phyloP scores from a whole-genome alignment of 2,888 invertebrate species.

The Ypsolopha scabrella region DNA sequence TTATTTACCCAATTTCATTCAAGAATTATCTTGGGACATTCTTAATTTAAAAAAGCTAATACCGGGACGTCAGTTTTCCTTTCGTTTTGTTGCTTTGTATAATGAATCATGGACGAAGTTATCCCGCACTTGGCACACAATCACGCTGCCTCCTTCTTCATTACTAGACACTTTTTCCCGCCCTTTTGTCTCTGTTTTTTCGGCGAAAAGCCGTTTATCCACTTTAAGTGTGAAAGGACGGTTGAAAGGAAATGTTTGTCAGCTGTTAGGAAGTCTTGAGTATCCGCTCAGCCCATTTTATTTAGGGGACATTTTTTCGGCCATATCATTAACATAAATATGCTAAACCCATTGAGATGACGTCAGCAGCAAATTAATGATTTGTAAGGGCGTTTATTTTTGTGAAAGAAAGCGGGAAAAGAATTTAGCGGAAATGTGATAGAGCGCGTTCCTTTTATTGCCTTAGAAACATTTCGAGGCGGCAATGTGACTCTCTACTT shows the following conservation, averaged over 20 bases:
- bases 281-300: conserved; percentile 5
- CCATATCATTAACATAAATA: conserved; percentile 7
- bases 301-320: conserved; percentile 3
- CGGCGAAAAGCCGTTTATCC: conserved; percentile 22
- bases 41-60: conserved; percentile 21
- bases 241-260: conserved; percentile 16
- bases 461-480: neutral
- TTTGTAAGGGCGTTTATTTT: neutral
- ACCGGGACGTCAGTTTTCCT: conserved; percentile 6
- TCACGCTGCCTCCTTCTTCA: conserved; percentile 30
- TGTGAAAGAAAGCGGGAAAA: neutral
- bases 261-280: conserved; percentile 12
- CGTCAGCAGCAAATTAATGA: conserved; percentile 3
- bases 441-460: neutral
- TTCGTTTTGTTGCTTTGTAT: conserved; percentile 18
- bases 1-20: conserved; percentile 1
- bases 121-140: conserved; percentile 33
- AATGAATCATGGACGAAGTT: conserved; percentile 32
- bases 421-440: neutral
- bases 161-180: conserved; percentile 28
- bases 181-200: conserved; percentile 20
- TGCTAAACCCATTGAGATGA: conserved; percentile 7
- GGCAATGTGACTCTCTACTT: conserved; percentile 23
- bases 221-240: conserved; percentile 18
- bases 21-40: conserved; percentile 19